Conservation (phyloP, 2,113 vertebrate species). For the Caranx ignobilis region DNA sequence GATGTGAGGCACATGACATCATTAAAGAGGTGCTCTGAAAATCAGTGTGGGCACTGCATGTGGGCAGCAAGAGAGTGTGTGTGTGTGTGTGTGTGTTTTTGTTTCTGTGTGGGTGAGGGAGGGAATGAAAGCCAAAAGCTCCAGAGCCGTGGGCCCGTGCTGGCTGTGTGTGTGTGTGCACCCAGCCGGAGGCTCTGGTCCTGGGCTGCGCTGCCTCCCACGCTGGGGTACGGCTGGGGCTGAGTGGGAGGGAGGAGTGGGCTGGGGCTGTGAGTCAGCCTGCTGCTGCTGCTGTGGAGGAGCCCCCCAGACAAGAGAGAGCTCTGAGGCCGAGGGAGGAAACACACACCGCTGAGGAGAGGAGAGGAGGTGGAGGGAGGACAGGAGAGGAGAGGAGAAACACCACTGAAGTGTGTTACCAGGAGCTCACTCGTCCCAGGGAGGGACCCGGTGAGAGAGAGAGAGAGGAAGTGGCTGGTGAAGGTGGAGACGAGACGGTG, state of each 20-base stretch:
- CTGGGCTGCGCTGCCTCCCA: constrained; percentile 77
- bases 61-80: constrained; percentile 61
- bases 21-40: constrained; percentile 75
- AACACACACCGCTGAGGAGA: background rate
- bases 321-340: constrained; percentile 42
- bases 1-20: constrained; percentile 79
- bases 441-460: constrained; percentile 5
- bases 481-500: background rate
- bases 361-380: background rate
- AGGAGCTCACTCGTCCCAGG: background rate
- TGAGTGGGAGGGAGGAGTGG: constrained; percentile 76
- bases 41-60: constrained; percentile 66
- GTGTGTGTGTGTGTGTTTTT: constrained; percentile 59
- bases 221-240: constrained; percentile 74
- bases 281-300: constrained; percentile 60
- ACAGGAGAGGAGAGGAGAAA: constrained; percentile 3
- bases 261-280: constrained; percentile 74
- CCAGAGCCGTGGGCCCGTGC: constrained; percentile 67
- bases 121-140: constrained; percentile 74
- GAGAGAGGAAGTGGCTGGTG: background rate
- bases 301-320: constrained; percentile 61
- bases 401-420: constrained; percentile 33
- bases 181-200: constrained; percentile 79
- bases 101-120: constrained; percentile 72
- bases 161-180: constrained; percentile 59